Conservation (phyloP, 2,113 vertebrate species). For the Gorsachius goisagi region DNA sequence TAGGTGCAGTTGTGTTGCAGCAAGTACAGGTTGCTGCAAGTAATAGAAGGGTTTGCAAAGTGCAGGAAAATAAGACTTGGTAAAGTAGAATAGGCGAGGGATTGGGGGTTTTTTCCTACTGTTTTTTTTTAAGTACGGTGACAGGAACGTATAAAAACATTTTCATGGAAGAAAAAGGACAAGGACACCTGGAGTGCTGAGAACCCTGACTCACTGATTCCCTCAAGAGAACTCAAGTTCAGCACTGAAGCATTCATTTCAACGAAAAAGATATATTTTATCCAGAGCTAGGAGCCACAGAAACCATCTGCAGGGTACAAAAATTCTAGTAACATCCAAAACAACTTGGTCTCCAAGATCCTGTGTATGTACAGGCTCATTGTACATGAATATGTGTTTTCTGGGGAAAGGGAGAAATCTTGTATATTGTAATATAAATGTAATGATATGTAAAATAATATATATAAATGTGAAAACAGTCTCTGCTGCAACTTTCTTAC, state of each 20-base stretch:
- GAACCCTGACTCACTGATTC: background rate
- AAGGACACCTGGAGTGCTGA: background rate
- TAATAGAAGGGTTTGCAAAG: background rate
- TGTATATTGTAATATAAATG: background rate
- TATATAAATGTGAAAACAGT: background rate
- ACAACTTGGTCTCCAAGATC: background rate
- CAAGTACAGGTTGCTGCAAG: background rate
- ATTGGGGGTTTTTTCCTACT: background rate
- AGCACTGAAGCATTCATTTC: background rate
- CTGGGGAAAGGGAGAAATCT: background rate
- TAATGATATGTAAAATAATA: conserved; percentile 39
- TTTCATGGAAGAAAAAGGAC: background rate
- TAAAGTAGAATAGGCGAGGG: background rate
- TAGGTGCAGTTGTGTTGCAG: background rate
- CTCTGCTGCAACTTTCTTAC: background rate
- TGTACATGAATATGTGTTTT: conserved; percentile 17
- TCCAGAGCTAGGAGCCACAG: background rate
- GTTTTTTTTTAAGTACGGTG: background rate
- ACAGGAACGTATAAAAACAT: background rate
- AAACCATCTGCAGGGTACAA: background rate
- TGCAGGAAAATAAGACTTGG: background rate
- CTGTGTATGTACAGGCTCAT: background rate
- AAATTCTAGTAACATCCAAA: conserved; percentile 15
- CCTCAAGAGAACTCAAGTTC: background rate
- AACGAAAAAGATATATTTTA: background rate